phyloP scores from a whole-genome alignment of 64 coral and sea anemone species.

The Cladopsammia gracilis region DNA sequence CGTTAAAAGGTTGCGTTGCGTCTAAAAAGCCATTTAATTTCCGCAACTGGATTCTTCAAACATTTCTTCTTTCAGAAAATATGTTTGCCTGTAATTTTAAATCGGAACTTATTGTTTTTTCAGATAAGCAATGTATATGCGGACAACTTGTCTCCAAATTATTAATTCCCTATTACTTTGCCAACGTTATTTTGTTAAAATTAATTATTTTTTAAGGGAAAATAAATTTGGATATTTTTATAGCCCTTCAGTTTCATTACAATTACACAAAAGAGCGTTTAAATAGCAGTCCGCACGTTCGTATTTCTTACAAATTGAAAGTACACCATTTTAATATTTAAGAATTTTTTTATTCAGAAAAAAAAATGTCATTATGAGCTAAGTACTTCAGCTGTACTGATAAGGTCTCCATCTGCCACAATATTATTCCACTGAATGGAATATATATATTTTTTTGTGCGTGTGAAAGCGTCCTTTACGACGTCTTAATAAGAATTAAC shows the following conservation, averaged over 20 bases:
- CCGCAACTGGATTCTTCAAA: not conserved
- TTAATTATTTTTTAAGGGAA: not conserved
- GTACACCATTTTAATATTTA: no score
- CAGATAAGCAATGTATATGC: not conserved
- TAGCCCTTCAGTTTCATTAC: not conserved
- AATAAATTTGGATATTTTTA: not conserved
- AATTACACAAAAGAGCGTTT: not conserved
- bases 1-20: no score
- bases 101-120: not conserved
- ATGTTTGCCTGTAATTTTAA: not conserved
- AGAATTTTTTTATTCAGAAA: no score
- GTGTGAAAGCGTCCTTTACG: not conserved
- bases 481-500: not conserved
- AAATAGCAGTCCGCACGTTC: no score
- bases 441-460: no score
- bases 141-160: not conserved
- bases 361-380: no score
- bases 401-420: constrained; percentile 5
- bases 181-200: not conserved
- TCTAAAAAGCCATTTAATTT: no score
- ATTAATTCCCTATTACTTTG: not conserved
- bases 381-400: not conserved
- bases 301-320: no score
- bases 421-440: not conserved
- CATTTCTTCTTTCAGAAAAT: not conserved